Evolutionary conservation across 2,888 invertebrate species (phyloP).

Genomic region (Helobdella robusta): DNA sequence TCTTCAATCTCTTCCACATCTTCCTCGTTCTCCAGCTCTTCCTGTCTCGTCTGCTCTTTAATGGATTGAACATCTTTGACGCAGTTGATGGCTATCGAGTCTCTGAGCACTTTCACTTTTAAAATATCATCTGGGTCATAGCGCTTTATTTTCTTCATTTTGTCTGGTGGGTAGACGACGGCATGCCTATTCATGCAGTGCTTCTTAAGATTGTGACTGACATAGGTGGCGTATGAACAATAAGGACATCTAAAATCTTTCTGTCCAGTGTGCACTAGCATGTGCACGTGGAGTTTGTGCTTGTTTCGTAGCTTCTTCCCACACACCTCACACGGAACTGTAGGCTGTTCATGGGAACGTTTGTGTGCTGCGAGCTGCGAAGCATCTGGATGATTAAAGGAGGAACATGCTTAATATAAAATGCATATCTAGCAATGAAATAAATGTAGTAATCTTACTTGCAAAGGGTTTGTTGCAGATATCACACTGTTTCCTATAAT

Average conservation of each 20-base stretch:
- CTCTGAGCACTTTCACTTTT: slow-evolving; percentile 94
- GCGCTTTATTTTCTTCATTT: slow-evolving; percentile 81
- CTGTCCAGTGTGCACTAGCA: slow-evolving; percentile 24
- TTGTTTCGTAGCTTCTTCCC: slow-evolving; percentile 23
- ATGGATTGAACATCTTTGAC: slow-evolving; percentile 51
- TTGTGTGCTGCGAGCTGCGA: slow-evolving; percentile 28
- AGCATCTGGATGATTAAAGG: too few species aligned
- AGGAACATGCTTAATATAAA: too few species aligned
- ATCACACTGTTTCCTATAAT: slow-evolving; percentile 20
- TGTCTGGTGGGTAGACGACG: slow-evolving; percentile 58
- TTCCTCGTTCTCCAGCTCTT: slow-evolving; percentile 51
- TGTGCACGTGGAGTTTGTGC: slow-evolving; percentile 26
- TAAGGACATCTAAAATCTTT: slow-evolving; percentile 25
- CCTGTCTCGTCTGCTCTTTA: slow-evolving; percentile 49
- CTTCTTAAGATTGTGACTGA: slow-evolving; percentile 41
- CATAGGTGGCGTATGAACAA: slow-evolving; percentile 22
- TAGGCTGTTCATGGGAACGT: slow-evolving; percentile 18
- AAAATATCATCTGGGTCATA: slow-evolving; percentile 96
- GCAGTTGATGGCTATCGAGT: slow-evolving; percentile 89
- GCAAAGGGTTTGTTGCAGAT: slow-evolving; percentile 19
- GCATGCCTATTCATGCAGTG: slow-evolving; percentile 47
- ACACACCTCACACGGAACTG: slow-evolving; percentile 20
- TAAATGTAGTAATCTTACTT: slow-evolving; percentile 20
- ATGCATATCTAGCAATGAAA: too few species aligned
- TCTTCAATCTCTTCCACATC: slow-evolving; percentile 40